Conservation (phyloP, 2,113 vertebrate species). For the Eptesicus fuscus region DNA sequence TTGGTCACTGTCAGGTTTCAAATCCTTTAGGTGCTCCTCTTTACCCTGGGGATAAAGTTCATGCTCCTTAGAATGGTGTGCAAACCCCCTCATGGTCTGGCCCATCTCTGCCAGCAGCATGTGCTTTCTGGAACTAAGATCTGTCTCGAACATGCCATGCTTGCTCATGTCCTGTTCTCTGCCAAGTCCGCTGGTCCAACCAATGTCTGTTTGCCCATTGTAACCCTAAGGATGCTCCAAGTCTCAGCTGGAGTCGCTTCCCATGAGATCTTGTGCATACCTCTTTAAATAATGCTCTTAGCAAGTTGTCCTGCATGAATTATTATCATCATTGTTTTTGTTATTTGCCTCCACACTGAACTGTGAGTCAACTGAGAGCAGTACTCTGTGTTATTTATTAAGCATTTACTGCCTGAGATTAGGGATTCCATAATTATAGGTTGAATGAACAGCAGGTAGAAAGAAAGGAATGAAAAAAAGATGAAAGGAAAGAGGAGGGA, state of each 20-base stretch:
- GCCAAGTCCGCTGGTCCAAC: not conserved
- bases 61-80: not conserved
- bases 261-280: too few species aligned
- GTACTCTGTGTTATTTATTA: not conserved
- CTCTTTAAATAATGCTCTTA: not conserved
- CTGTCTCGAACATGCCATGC: not conserved
- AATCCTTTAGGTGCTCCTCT: not conserved
- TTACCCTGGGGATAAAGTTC: not conserved
- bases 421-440: not conserved
- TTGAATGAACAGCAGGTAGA: not conserved
- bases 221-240: not conserved
- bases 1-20: not conserved
- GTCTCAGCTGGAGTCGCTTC: not conserved
- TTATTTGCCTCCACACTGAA: not conserved
- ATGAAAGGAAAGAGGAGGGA: not conserved
- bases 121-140: not conserved
- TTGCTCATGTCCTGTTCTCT: not conserved
- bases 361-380: not conserved
- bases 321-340: not conserved
- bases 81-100: rapidly evolving
- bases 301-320: not conserved
- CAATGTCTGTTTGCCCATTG: not conserved
- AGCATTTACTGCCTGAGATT: not conserved
- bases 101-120: not conserved
- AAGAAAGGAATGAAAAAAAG: not conserved